A percentile compares a stretch with the other conserved stretches of the same genome.
Evolutionary conservation across 2,888 invertebrate species (phyloP).

Genomic region (Hirtodrosophila trivittata): DNA sequence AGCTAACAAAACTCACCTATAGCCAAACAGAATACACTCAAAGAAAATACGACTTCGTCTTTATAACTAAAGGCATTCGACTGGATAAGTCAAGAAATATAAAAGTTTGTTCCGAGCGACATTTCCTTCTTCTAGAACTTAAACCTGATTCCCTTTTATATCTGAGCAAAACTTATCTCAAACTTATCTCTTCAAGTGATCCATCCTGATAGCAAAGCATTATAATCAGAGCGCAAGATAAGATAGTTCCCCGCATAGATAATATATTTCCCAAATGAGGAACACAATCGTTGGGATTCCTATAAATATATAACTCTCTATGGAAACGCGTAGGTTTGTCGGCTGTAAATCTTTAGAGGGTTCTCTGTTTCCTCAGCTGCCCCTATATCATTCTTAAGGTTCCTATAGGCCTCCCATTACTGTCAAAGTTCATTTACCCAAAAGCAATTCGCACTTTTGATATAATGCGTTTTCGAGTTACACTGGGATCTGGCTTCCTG

Average conservation of each 20-base stretch:
- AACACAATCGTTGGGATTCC: no score
- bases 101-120: no score
- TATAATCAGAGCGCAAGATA: conserved; percentile 30
- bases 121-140: no score
- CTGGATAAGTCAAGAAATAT: no score
- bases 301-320: no score
- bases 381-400: conserved; percentile 36
- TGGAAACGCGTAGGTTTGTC: no score
- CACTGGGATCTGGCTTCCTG: conserved; percentile 45
- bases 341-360: no score
- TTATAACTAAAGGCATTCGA: no score
- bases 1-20: not conserved
- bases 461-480: conserved; percentile 28
- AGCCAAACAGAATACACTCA: conserved; percentile 5
- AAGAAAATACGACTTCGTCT: not conserved
- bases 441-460: conserved; percentile 46
- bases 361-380: not conserved
- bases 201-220: conserved; percentile 23
- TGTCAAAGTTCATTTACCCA: conserved; percentile 75
- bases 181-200: not conserved
- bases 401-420: conserved; percentile 31
- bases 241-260: conserved; percentile 24
- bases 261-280: no score
- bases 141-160: no score
- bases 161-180: not conserved